Conservation (phyloP, 2,113 vertebrate species). For the Helogale parvula region DNA sequence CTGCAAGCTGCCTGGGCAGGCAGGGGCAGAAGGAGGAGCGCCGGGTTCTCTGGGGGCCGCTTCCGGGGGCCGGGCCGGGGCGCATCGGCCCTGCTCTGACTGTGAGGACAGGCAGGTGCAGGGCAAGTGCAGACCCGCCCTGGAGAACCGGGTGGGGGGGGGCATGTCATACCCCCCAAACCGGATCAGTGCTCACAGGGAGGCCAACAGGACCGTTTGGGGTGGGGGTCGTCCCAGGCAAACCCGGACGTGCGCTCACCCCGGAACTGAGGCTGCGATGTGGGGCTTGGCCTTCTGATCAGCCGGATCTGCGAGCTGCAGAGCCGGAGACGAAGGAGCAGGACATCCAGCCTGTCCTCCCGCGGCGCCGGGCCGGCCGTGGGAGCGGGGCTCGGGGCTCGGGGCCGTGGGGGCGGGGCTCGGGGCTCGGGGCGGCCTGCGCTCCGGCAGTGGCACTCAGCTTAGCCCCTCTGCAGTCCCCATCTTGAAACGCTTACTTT, state of each 20-base stretch:
- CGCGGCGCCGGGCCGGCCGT: too few species aligned
- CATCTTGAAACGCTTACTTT: background rate
- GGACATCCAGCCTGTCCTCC: background rate
- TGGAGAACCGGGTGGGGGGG: too few species aligned
- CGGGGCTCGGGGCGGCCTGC: background rate
- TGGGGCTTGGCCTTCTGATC: background rate
- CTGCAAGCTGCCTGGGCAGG: background rate
- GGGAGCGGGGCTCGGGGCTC: too few species aligned
- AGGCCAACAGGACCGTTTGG: background rate
- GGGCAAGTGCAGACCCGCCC: too few species aligned
- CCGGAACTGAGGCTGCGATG: background rate
- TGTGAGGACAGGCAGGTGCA: too few species aligned
- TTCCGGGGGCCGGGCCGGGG: background rate
- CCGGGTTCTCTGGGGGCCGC: rapidly evolving
- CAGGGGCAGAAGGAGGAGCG: background rate
- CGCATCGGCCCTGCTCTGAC: rapidly evolving
- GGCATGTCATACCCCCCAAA: too few species aligned
- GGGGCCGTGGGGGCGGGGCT: too few species aligned
- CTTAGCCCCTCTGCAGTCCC: background rate
- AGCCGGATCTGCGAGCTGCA: background rate
- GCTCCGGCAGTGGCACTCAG: too few species aligned
- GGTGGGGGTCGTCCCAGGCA: background rate
- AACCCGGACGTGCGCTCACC: background rate
- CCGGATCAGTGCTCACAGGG: background rate
- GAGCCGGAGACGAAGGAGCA: background rate